A percentile compares a stretch with the other conserved stretches of the same genome.
Conservation (phyloP, 1,140 invertebrate species). For the Drosophila aff. region DNA sequence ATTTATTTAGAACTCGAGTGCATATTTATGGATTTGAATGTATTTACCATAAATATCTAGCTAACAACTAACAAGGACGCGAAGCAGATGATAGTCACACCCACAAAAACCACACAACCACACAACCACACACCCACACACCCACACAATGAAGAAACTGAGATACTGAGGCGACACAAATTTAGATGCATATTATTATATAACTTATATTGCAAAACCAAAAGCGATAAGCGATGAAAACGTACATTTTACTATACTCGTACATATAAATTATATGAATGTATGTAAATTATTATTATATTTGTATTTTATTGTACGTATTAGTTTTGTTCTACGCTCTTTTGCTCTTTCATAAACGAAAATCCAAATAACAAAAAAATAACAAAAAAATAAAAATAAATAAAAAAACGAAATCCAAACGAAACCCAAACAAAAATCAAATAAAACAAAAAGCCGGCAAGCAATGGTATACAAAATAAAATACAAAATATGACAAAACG, state of each 20-base stretch:
- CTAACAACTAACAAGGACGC: slow-evolving; percentile 27
- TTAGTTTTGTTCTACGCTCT: slow-evolving; percentile 84
- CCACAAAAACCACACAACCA: neutral
- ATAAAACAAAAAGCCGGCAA: slow-evolving; percentile 62
- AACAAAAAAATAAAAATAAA: slow-evolving; percentile 15
- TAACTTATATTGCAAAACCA: slow-evolving; percentile 49
- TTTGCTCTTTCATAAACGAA: slow-evolving; percentile 84
- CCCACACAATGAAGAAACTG: slow-evolving; percentile 5
- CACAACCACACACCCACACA: neutral
- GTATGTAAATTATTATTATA: slow-evolving; percentile 79
- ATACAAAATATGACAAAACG: slow-evolving; percentile 43
- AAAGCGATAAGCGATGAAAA: slow-evolving; percentile 43
- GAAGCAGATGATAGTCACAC: neutral
- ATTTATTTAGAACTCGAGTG: slow-evolving; percentile 1
- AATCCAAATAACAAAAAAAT: slow-evolving; percentile 27
- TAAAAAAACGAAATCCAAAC: slow-evolving; percentile 37
- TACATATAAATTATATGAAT: slow-evolving; percentile 74
- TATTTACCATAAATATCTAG: slow-evolving; percentile 42
- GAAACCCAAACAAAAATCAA: slow-evolving; percentile 29
- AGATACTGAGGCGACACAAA: slow-evolving; percentile 31
- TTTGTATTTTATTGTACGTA: slow-evolving; percentile 83
- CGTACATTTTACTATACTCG: slow-evolving; percentile 72
- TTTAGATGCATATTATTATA: slow-evolving; percentile 65
- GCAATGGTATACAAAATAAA: slow-evolving; percentile 75
- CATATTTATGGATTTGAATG: slow-evolving; percentile 34